Conservation (phyloP, 2,888 invertebrate species). For the Caenorhabditis zanzibari region DNA sequence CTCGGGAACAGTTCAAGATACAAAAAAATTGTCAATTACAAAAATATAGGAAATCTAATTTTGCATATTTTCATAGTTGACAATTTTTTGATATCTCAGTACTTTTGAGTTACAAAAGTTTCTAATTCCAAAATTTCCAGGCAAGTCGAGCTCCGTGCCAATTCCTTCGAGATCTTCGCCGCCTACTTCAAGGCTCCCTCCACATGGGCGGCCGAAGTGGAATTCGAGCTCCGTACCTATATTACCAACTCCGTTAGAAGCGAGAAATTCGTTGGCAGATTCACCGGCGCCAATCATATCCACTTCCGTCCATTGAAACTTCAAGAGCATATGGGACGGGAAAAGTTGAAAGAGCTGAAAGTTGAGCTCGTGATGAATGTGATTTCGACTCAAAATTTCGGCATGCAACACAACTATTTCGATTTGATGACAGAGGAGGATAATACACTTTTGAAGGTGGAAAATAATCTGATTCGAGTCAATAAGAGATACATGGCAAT, state of each 20-base stretch:
- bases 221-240: conserved; percentile 48
- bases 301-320: conserved; percentile 36
- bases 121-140: not conserved
- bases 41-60: not conserved
- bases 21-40: not conserved
- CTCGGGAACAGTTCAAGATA: not conserved
- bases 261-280: conserved; percentile 32
- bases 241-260: conserved; percentile 42
- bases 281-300: conserved; percentile 36
- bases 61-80: not conserved
- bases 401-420: conserved; percentile 51
- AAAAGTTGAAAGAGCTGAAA: conserved; percentile 12
- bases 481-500: conserved; percentile 38
- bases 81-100: not conserved
- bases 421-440: conserved; percentile 31
- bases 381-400: conserved; percentile 13
- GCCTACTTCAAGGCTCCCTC: conserved; percentile 49
- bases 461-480: conserved; percentile 29
- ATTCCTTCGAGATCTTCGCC: conserved; percentile 43
- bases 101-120: not conserved
- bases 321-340: conserved; percentile 38
- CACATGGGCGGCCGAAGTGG: conserved; percentile 51
- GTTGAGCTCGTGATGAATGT: conserved; percentile 36
- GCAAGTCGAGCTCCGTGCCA: conserved; percentile 49
- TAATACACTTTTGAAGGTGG: conserved; percentile 28